Evolutionary conservation across 2,113 vertebrate genomes (phyloP), one percentile per base, ranked within the genome.

Genomic region (Eulacestoma nigropectus): DNA sequence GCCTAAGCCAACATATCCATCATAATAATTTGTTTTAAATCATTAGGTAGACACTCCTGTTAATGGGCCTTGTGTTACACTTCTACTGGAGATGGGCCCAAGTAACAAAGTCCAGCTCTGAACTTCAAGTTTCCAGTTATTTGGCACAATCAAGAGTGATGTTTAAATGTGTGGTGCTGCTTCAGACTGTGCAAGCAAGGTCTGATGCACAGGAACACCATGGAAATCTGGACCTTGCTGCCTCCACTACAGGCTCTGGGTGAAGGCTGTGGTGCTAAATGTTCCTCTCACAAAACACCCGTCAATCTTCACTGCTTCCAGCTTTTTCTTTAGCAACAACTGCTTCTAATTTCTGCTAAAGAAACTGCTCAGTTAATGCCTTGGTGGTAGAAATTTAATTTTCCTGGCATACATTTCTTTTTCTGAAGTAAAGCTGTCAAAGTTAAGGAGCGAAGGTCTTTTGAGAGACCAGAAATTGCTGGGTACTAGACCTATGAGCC

Each of bases 11-110:
- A 87, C 89, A 74, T 93, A 97, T 87, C 90, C 93, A 78, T 95
- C 91, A 72, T 78, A 74, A 95, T 96, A 65, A 95, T 52, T 62
- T 65, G 92, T 76, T 97, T 96, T 86, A 96, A 95, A 92, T 96
- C 95, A 96, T 96, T 96, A 97, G 59, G 68, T 62, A 59, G 73
- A 78, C 69, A 59, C 83, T 96, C 89, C 56, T 0, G 13, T 95
- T 97, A 77, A 73, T 21, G 56, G 32, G 32, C 15, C 55, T 49
- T 50, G 33, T 68, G 33, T 55, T 77, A 18, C 37, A 32, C 9
- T 74, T 69, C 63, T 84, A 0, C 33, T n/a, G 42, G 46, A 92
- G 72, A 57, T 11, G 6, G 30, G 33, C 30, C 46, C 41, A 30
- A 63, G n/a, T 21, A 79, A 65, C 20, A 29, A 91, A 86, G 32